Evolutionary conservation across 1,140 invertebrate species (phyloP).

Genomic region (Eurosta solidaginis): DNA sequence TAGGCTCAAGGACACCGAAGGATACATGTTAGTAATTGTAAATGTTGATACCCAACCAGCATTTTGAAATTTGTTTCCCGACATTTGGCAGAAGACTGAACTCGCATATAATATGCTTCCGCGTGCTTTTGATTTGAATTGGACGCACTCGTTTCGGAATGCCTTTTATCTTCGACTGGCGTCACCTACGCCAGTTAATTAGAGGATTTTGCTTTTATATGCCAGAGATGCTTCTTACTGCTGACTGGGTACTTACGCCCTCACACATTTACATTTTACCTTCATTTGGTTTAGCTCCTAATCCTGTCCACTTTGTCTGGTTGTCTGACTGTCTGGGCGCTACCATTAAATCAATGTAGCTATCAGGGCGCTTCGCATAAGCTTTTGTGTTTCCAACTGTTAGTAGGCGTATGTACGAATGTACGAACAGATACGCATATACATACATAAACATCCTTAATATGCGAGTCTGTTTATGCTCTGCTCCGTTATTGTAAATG

Average conservation of each 20-base stretch:
- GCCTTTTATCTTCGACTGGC: too few relatives aligned
- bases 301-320: not conserved
- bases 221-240: too few relatives aligned
- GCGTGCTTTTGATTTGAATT: too few relatives aligned
- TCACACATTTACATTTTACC: not conserved
- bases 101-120: too few relatives aligned
- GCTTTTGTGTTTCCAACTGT: not conserved
- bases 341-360: not conserved
- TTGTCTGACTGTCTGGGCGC: not conserved
- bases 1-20: constrained; percentile 12
- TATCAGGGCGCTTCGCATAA: not conserved
- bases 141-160: too few relatives aligned
- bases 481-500: not conserved
- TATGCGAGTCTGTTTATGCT: not conserved
- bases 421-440: not conserved
- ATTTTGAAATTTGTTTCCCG: too few relatives aligned
- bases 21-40: too few relatives aligned
- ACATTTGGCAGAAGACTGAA: too few relatives aligned
- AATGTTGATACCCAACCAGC: too few relatives aligned
- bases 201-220: too few relatives aligned
- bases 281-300: not conserved
- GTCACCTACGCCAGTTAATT: too few relatives aligned
- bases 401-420: not conserved
- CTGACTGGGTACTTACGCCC: too few relatives aligned
- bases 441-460: not conserved